These are phyloP conservation scores for Luscinia megarhynchos DNA, from an alignment of 2,797 vertebrate species.

Conservation along the genomic window DNA sequence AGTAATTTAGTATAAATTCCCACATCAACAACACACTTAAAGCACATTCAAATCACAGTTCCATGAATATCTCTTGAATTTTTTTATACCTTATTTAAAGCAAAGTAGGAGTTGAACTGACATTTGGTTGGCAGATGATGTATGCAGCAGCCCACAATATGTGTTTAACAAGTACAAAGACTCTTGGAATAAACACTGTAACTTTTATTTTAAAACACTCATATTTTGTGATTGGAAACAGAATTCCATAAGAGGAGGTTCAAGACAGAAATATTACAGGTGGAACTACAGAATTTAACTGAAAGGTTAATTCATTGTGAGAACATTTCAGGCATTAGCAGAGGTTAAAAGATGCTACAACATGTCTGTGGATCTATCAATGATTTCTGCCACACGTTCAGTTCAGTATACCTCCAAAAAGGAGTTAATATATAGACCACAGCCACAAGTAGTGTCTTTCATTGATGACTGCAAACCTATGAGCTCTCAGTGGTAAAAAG, in stretches of 20 bases:
- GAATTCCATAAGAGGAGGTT: background rate
- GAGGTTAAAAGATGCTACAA: background rate
- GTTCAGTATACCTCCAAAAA: background rate
- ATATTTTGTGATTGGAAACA: background rate
- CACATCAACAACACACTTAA: background rate
- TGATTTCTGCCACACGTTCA: background rate
- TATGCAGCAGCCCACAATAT: background rate
- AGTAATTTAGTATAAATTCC: background rate
- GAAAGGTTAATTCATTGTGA: background rate
- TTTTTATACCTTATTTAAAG: background rate
- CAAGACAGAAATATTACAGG: background rate
- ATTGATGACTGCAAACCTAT: background rate
- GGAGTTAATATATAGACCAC: background rate
- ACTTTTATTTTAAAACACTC: conserved; percentile 26
- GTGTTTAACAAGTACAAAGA: conserved; percentile 19
- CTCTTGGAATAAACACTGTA: conserved; percentile 10
- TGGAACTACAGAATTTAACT: background rate
- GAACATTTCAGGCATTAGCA: background rate
- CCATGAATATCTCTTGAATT: background rate
- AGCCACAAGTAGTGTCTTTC: background rate
- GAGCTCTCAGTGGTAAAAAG: background rate
- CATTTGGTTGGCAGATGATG: conserved; percentile 1
- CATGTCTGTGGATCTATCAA: background rate
- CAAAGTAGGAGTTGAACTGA: background rate
- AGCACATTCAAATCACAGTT: background rate